These are phyloP conservation scores for Galagoides demidoff DNA, from an alignment of 2,797 vertebrate genomes.

Conservation along the genomic window DNA sequence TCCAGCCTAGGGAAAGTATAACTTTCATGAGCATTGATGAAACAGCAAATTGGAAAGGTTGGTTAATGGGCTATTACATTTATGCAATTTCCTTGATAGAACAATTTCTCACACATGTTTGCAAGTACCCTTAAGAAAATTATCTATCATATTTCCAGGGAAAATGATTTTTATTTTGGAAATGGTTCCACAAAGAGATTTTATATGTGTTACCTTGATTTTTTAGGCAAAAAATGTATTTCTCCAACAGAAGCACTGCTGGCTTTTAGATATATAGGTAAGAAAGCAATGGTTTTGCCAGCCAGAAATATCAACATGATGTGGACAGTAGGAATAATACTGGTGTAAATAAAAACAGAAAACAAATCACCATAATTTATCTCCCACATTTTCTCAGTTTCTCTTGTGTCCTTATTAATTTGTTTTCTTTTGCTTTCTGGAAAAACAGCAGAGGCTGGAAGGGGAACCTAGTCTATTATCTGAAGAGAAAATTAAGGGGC, in stretches of 20 bases:
- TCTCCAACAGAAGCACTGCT: background rate
- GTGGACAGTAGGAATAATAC: background rate
- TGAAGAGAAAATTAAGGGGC: background rate
- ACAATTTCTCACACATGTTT: background rate
- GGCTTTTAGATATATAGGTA: background rate
- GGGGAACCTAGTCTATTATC: background rate
- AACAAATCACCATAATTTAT: background rate
- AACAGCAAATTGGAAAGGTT: background rate
- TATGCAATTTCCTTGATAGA: slow-evolving; percentile 14
- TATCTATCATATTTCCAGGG: background rate
- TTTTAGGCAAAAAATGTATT: background rate
- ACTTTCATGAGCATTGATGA: background rate
- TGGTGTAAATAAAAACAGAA: background rate
- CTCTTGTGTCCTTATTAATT: background rate
- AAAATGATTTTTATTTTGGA: background rate
- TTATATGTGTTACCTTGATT: background rate
- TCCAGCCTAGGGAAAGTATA: background rate
- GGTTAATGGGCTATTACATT: background rate
- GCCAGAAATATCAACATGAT: background rate
- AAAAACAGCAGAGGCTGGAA: background rate
- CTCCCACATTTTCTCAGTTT: background rate
- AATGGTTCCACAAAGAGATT: background rate
- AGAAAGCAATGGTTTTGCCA: background rate
- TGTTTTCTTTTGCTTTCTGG: background rate
- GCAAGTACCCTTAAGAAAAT: background rate